phyloP scores from a whole-genome alignment of 2,888 invertebrate genomes.

The Hybos culiciformis region DNA sequence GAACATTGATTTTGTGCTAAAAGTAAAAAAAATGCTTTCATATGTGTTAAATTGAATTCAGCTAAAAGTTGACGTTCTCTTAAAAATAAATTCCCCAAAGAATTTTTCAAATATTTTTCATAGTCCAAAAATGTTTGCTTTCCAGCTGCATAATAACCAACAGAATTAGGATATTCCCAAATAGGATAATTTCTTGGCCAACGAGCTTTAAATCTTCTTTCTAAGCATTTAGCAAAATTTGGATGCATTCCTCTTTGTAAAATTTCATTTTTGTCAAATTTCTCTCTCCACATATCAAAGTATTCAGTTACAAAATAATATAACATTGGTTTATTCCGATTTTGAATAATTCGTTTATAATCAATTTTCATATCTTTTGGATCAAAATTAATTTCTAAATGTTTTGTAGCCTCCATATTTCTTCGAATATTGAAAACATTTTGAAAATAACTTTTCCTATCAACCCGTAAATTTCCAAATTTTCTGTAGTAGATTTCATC shows the following conservation, averaged over 20 bases:
- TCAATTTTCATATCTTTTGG: background rate
- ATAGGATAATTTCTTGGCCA: slow-evolving; percentile 1
- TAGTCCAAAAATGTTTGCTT: slow-evolving; percentile 1
- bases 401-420: background rate
- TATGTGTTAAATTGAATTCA: slow-evolving; percentile 1
- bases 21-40: slow-evolving; percentile 1
- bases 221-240: slow-evolving; percentile 1
- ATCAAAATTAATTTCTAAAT: background rate
- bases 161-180: slow-evolving; percentile 2
- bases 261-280: slow-evolving; percentile 2
- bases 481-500: background rate
- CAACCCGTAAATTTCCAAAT: background rate
- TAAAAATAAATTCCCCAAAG: background rate
- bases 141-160: slow-evolving; percentile 3
- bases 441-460: background rate
- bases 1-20: slow-evolving; percentile 1
- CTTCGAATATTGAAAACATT: background rate
- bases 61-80: background rate
- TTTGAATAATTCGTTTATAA: slow-evolving; percentile 1
- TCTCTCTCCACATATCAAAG: slow-evolving; percentile 2
- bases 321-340: slow-evolving; percentile 2
- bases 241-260: background rate
- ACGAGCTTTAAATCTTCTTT: background rate
- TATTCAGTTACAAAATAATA: slow-evolving; percentile 2
- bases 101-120: slow-evolving; percentile 3